Percentiles rank a stretch among this genome's conserved stretches.
These are phyloP conservation scores for Eumaeus atala DNA, from an alignment of 1,140 invertebrate species.

Conservation along the genomic window DNA sequence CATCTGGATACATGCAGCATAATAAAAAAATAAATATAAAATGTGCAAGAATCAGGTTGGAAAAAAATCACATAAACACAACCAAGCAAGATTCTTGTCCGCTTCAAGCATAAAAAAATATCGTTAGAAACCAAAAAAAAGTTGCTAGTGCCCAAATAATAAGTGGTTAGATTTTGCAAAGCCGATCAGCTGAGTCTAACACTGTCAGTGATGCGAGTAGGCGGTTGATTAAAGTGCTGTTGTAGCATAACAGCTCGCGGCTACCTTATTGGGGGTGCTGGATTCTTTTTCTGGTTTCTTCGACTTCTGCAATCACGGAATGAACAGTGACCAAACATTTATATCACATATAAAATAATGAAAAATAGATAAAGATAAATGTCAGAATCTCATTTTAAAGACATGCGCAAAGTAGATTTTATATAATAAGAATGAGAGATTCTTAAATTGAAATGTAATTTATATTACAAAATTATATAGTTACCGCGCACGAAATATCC, in stretches of 20 bases:
- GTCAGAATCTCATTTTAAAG: neutral
- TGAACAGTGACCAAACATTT: constrained; percentile 1
- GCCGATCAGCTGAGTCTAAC: constrained; percentile 1
- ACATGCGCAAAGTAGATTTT: too few species aligned
- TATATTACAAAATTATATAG: too few species aligned
- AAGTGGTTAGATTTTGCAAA: constrained; percentile 21
- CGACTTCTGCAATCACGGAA: constrained; percentile 62
- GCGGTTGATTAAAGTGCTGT: constrained; percentile 1
- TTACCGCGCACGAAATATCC: too few species aligned
- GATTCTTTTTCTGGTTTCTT: constrained; percentile 71
- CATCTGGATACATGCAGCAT: constrained; percentile 1
- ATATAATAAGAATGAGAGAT: too few species aligned
- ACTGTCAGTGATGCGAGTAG: neutral
- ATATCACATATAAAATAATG: constrained; percentile 2
- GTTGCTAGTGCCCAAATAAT: constrained; percentile 22
- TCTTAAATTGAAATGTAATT: too few species aligned
- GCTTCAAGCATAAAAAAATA: neutral
- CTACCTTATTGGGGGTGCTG: constrained; percentile 68
- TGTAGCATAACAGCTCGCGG: constrained; percentile 30
- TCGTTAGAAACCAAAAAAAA: constrained; percentile 20
- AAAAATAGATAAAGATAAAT: neutral
- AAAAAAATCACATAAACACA: constrained; percentile 2
- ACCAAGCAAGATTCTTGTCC: neutral
- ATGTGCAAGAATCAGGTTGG: constrained; percentile 17
- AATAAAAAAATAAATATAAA: constrained; percentile 20